phyloP scores from a whole-genome alignment of 2,113 vertebrate species.

The Glaucidium brasilianum region DNA sequence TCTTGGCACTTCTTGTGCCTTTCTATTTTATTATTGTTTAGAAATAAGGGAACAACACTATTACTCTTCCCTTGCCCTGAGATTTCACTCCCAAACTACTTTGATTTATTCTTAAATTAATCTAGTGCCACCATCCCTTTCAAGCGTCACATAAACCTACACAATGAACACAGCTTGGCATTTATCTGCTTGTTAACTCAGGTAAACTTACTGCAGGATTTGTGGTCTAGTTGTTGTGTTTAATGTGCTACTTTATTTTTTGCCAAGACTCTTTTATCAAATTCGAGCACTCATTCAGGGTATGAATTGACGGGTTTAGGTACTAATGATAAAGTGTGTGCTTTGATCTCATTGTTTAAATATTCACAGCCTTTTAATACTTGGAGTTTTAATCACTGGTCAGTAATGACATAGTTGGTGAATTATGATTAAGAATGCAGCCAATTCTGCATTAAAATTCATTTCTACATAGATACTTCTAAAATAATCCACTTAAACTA shows the following conservation, averaged over 20 bases:
- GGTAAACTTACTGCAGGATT: background rate
- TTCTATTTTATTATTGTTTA: background rate
- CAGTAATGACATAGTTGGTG: background rate
- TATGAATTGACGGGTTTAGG: background rate
- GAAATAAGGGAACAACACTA: background rate
- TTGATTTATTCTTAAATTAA: background rate
- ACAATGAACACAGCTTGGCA: background rate
- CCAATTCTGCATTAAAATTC: background rate
- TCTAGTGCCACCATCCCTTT: background rate
- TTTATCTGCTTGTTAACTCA: background rate
- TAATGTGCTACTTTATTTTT: background rate
- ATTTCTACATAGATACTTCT: background rate
- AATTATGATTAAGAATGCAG: background rate
- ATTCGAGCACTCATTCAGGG: background rate
- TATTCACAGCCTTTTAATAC: background rate
- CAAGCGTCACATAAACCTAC: background rate
- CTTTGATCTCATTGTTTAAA: background rate
- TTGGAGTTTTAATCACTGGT: background rate
- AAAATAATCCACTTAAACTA: background rate
- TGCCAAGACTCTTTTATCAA: background rate
- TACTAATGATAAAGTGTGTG: background rate
- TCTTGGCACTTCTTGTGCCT: background rate
- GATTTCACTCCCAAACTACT: background rate
- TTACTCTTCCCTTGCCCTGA: fast-evolving
- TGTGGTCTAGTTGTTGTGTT: background rate